Conservation (phyloP, 2,797 vertebrate genomes). For the Macroramphosus scolopax region DNA sequence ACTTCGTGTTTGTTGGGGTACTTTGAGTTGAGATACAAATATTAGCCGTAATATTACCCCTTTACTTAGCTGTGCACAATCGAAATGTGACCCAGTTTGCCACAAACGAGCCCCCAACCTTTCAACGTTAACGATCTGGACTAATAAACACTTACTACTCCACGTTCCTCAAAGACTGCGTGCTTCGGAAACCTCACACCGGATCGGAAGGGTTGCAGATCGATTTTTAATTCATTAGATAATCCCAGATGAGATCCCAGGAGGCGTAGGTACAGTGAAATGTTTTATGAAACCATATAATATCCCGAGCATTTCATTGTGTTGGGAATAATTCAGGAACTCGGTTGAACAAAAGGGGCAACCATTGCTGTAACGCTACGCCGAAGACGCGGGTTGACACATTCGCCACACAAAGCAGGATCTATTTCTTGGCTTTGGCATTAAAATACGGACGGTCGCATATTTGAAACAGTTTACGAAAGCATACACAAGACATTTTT, state of each 20-base stretch:
- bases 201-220: conserved; percentile 46
- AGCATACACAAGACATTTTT: no score
- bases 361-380: conserved; percentile 64
- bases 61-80: neutral
- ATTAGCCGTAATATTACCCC: neutral
- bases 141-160: conserved; percentile 79
- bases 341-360: conserved; percentile 80
- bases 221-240: conserved; percentile 52
- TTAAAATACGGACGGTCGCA: neutral
- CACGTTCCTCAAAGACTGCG: conserved; percentile 70
- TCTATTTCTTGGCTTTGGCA: conserved; percentile 25
- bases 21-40: conserved; percentile 3
- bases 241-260: conserved; percentile 36
- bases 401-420: conserved; percentile 66
- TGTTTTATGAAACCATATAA: conserved; percentile 48
- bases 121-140: conserved; percentile 23
- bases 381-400: conserved; percentile 60
- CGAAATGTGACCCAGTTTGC: conserved; percentile 4
- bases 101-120: conserved; percentile 5
- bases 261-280: conserved; percentile 19
- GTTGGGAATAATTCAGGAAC: conserved; percentile 75
- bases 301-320: conserved; percentile 67
- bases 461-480: no score
- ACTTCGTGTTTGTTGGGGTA: conserved; percentile 27
- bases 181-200: conserved; percentile 65